phyloP scores from a whole-genome alignment of 1,140 invertebrate genomes.

The Zophobas atratus region DNA sequence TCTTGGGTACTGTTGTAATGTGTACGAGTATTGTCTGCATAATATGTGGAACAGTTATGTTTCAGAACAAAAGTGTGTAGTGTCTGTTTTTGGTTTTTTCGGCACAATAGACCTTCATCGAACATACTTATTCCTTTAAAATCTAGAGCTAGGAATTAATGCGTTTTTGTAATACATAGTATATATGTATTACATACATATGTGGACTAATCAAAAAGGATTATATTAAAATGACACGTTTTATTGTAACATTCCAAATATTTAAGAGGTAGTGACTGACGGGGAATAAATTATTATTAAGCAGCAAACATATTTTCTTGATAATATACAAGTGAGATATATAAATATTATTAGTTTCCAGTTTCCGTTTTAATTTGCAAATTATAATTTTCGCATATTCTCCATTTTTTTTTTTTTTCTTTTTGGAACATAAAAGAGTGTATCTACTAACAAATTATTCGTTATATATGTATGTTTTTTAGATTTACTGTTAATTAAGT shows the following conservation, averaged over 20 bases:
- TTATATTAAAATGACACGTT: slow-evolving; percentile 13
- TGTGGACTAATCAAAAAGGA: background rate
- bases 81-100: background rate
- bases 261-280: background rate
- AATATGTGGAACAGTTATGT: slow-evolving; percentile 33
- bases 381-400: background rate
- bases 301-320: slow-evolving; percentile 15
- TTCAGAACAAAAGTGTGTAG: background rate
- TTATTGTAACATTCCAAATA: slow-evolving; percentile 3
- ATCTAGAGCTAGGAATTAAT: background rate
- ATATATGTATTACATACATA: background rate
- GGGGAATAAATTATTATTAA: background rate
- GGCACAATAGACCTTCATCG: background rate
- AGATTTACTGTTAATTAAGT: too few species aligned
- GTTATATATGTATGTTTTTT: too few species aligned
- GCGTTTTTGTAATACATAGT: too few species aligned
- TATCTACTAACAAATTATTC: background rate
- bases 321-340: background rate
- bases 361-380: background rate
- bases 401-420: too few species aligned
- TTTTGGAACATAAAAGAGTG: background rate
- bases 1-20: slow-evolving; percentile 16
- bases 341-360: background rate
- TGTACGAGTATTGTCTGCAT: slow-evolving; percentile 32
- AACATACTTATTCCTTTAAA: slow-evolving; percentile 4